Conservation (phyloP, 1,140 invertebrate species). For the Lanistes nyassanus region DNA sequence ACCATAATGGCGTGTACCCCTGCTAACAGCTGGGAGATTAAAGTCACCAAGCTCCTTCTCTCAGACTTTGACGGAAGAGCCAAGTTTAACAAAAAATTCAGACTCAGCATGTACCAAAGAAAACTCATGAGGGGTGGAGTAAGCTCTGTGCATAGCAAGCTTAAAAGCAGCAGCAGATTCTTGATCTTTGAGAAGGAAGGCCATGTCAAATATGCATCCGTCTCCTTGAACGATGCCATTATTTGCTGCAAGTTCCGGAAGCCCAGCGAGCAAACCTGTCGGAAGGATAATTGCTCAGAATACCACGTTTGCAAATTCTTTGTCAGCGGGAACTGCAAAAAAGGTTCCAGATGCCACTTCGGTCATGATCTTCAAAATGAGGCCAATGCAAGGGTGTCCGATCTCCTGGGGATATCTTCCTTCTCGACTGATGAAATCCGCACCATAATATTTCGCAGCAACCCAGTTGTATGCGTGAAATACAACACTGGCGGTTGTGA, state of each 20-base stretch:
- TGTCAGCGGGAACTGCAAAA: neutral
- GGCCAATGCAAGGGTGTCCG: conserved; percentile 1
- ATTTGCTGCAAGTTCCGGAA: neutral
- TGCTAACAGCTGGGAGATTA: neutral
- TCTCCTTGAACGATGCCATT: neutral
- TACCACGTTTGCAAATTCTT: conserved; percentile 10
- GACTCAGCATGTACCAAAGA: neutral
- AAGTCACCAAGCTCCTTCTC: conserved; percentile 5
- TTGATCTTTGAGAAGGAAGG: conserved; percentile 4
- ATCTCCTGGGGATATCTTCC: neutral
- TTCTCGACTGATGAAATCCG: conserved; percentile 6
- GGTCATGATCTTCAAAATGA: conserved; percentile 6
- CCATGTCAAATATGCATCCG: neutral
- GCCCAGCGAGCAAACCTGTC: neutral
- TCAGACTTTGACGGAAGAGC: neutral
- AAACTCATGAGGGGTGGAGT: neutral
- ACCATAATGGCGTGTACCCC: too few relatives aligned
- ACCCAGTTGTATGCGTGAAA: neutral
- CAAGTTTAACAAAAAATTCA: neutral
- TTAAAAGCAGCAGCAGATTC: neutral
- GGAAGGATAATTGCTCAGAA: neutral
- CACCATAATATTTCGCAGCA: neutral
- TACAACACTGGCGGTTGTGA: neutral
- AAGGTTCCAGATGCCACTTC: neutral
- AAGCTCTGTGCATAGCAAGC: neutral